Evolutionary conservation across 2,797 vertebrate species (phyloP).

Genomic region (Coilia nasus): DNA sequence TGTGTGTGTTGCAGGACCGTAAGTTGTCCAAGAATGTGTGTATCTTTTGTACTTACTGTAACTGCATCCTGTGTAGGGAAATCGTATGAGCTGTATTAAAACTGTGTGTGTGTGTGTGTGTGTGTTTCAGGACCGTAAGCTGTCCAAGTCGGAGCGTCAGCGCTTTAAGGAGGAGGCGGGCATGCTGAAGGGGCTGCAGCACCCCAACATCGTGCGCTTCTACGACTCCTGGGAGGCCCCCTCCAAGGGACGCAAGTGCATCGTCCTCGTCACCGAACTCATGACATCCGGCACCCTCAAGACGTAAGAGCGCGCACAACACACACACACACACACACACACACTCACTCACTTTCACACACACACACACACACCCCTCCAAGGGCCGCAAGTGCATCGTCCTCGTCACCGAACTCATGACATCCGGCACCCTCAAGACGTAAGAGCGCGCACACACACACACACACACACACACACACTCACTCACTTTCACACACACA

Average conservation of each 20-base stretch:
- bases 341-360: slow-evolving; percentile 49
- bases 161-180: slow-evolving; percentile 98
- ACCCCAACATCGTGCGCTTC: slow-evolving; percentile 99
- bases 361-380: slow-evolving; percentile 70
- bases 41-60: no score
- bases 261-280: slow-evolving; percentile 97
- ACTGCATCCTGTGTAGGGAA: no score
- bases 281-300: slow-evolving; percentile 99
- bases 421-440: slow-evolving; percentile 98
- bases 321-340: slow-evolving; percentile 44
- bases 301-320: slow-evolving; percentile 81
- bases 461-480: slow-evolving; percentile 42
- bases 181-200: slow-evolving; percentile 98
- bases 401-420: slow-evolving; percentile 98
- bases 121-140: slow-evolving; percentile 87
- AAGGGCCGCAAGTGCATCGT: slow-evolving; percentile 99
- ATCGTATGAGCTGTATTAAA: background rate
- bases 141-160: slow-evolving; percentile 94
- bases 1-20: no score
- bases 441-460: slow-evolving; percentile 71
- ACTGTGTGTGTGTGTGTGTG: background rate
- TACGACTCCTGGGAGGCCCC: slow-evolving; percentile 99
- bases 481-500: slow-evolving; percentile 38
- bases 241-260: slow-evolving; percentile 97
- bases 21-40: no score